A percentile compares a stretch with the other conserved stretches of the same genome.
Evolutionary conservation across 2,113 vertebrate genomes (phyloP).

Genomic region (Euleptes europaea): DNA sequence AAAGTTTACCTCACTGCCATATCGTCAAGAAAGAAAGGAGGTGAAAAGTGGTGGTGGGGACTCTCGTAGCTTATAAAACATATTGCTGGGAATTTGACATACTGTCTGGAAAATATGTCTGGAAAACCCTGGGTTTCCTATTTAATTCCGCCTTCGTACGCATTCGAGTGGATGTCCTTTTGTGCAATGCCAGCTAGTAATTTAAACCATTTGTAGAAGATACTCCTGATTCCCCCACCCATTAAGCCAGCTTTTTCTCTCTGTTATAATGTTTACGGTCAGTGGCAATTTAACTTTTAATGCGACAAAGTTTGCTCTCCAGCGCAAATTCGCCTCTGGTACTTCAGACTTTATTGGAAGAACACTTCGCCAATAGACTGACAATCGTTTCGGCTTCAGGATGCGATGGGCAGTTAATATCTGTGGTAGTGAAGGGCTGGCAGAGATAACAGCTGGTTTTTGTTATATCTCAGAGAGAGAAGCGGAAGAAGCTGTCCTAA

Average conservation of each 20-base stretch:
- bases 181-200: slow-evolving; percentile 56
- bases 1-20: neutral
- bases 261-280: slow-evolving; percentile 29
- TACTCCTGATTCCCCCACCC: slow-evolving; percentile 30
- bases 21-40: neutral
- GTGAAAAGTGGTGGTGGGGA: neutral
- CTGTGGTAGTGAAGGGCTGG: neutral
- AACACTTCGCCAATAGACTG: neutral
- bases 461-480: too few species aligned
- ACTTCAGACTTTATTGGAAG: neutral
- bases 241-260: slow-evolving; percentile 5
- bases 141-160: slow-evolving; percentile 22
- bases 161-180: slow-evolving; percentile 48
- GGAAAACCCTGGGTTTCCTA: slow-evolving; percentile 55
- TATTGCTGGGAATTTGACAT: slow-evolving; percentile 46
- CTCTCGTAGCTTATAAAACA: slow-evolving; percentile 16
- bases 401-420: neutral
- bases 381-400: neutral
- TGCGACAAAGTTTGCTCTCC: neutral
- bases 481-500: too few species aligned
- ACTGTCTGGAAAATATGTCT: slow-evolving; percentile 51
- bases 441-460: neutral
- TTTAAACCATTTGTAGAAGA: slow-evolving; percentile 51
- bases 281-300: slow-evolving; percentile 12
- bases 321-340: neutral